Conservation (phyloP, 2,888 invertebrate species). For the Diaperis boleti region DNA sequence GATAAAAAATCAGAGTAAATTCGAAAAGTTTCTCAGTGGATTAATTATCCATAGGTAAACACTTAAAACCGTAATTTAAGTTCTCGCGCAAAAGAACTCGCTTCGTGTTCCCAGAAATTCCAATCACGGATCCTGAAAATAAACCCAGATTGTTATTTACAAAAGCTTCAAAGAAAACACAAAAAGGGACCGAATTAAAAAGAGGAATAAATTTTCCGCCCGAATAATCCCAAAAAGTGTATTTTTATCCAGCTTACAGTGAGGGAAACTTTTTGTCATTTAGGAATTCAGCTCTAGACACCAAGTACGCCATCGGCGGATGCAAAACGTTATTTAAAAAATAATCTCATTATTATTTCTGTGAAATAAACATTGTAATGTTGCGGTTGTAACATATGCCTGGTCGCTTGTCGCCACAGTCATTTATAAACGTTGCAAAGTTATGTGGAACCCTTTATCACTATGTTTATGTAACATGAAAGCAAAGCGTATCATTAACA, state of each 20-base stretch:
- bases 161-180: conserved; percentile 35
- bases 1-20: conserved; percentile 20
- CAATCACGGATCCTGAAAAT: conserved; percentile 28
- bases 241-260: conserved; percentile 18
- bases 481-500: no score
- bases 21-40: conserved; percentile 21
- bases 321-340: no score
- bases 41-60: conserved; percentile 36
- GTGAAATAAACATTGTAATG: no score
- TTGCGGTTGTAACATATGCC: no score
- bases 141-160: conserved; percentile 35
- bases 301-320: no score
- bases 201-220: conserved; percentile 25
- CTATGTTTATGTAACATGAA: no score
- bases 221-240: conserved; percentile 34
- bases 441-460: no score
- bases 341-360: no score
- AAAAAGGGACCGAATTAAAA: conserved; percentile 30
- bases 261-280: no score
- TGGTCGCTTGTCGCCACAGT: no score
- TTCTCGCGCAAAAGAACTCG: conserved; percentile 10
- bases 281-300: no score
- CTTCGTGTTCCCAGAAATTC: conserved; percentile 11
- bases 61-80: conserved; percentile 34
- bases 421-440: no score